Conservation (phyloP, 2,113 vertebrate genomes). For the Gambusia affinis region DNA sequence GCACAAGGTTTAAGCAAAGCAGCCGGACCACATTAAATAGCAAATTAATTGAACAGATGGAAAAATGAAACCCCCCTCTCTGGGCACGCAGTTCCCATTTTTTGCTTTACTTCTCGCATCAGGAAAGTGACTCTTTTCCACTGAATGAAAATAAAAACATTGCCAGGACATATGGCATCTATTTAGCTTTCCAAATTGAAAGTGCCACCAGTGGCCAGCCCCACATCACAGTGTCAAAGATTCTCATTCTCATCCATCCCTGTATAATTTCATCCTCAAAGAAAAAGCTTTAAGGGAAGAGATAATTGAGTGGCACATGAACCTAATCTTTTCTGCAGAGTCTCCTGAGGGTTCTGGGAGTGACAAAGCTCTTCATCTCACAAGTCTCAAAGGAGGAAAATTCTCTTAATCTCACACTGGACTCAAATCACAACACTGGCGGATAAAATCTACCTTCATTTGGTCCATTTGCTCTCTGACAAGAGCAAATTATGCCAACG, state of each 20-base stretch:
- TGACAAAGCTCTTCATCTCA: constrained; percentile 66
- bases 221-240: constrained; percentile 53
- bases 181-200: constrained; percentile 54
- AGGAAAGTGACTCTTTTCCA: constrained; percentile 45
- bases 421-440: constrained; percentile 38
- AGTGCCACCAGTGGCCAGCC: constrained; percentile 57
- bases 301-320: constrained; percentile 75
- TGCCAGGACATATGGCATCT: constrained; percentile 66
- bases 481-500: constrained; percentile 11
- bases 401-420: constrained; percentile 59
- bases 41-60: constrained; percentile 64
- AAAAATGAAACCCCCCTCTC: constrained; percentile 35
- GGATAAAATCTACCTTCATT: constrained; percentile 39
- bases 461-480: constrained; percentile 14
- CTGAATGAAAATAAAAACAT: constrained; percentile 56
- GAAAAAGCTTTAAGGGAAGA: constrained; percentile 64
- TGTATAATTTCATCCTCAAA: constrained; percentile 70
- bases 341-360: constrained; percentile 54
- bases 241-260: constrained; percentile 60
- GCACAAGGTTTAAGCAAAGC: constrained; percentile 25
- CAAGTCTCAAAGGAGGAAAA: constrained; percentile 57
- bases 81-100: constrained; percentile 21
- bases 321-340: constrained; percentile 64
- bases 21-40: constrained; percentile 37
- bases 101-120: constrained; percentile 12